A percentile compares a stretch with the other conserved stretches of the same genome.
phyloP scores from a whole-genome alignment of 2,113 vertebrate genomes.

The Amazona guildingii region DNA sequence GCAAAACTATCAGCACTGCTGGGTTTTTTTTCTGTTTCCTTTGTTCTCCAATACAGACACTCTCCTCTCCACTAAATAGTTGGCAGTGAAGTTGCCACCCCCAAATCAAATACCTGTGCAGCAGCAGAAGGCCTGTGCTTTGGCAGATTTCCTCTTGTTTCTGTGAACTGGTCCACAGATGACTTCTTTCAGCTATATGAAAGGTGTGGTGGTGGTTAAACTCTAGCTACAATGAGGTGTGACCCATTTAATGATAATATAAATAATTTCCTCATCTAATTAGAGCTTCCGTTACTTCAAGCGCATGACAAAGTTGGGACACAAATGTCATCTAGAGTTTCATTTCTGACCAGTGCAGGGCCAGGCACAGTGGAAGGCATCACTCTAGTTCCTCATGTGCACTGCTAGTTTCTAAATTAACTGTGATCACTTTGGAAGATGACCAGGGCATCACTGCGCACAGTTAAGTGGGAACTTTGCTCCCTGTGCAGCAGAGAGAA shows the following conservation, averaged over 20 bases:
- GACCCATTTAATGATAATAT: not conserved
- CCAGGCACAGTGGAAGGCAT: not conserved
- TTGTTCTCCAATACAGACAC: not conserved
- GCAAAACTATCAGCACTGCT: accelerated
- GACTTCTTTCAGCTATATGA: not conserved
- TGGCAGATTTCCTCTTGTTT: not conserved
- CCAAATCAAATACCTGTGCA: not conserved
- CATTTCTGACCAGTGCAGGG: not conserved
- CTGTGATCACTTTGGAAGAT: not conserved
- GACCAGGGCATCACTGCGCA: not conserved
- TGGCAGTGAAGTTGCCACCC: not conserved
- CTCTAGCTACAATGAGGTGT: not conserved
- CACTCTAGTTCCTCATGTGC: not conserved
- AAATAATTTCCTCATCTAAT: not conserved
- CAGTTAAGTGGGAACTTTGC: not conserved
- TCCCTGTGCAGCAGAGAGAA: not conserved
- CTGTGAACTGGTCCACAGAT: not conserved
- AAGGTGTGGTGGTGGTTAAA: not conserved
- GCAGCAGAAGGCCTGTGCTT: not conserved
- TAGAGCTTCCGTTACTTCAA: not conserved
- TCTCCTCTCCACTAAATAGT: not conserved
- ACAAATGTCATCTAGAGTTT: not conserved
- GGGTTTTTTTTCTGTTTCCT: not conserved
- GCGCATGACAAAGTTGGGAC: not conserved
- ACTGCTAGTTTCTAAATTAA: not conserved